These are phyloP conservation scores for Oscheius sp. DNA, from an alignment of 2,888 invertebrate genomes.

Conservation along the genomic window DNA sequence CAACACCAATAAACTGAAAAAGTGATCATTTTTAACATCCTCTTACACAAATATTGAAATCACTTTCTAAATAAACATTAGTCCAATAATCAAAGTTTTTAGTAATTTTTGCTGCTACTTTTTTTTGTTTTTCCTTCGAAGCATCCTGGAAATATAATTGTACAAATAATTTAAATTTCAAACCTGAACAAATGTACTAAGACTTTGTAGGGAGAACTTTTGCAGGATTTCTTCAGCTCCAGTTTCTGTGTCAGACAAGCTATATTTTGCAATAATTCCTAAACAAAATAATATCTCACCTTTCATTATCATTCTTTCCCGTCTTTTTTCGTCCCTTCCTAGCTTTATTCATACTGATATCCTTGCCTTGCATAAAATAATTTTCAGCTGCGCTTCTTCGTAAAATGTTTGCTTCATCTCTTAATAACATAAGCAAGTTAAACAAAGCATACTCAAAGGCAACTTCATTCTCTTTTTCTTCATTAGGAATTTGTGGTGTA, in stretches of 20 bases:
- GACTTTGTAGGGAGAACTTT: constrained; percentile 9
- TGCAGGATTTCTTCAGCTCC: not conserved
- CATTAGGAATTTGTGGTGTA: not conserved
- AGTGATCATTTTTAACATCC: not conserved
- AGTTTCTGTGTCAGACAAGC: constrained; percentile 25
- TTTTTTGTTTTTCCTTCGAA: constrained; percentile 12
- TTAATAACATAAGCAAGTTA: constrained; percentile 13
- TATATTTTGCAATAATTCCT: no score
- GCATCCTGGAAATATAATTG: not conserved
- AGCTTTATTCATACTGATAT: constrained; percentile 37
- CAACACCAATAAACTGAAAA: constrained; percentile 82
- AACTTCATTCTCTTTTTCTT: constrained; percentile 4
- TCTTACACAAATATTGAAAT: constrained; percentile 48
- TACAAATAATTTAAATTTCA: not conserved
- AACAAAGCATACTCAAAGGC: constrained; percentile 5
- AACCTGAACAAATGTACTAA: constrained; percentile 10
- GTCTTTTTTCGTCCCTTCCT: constrained; percentile 29
- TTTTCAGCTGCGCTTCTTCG: constrained; percentile 42
- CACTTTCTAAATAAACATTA: constrained; percentile 39
- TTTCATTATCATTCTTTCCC: not conserved
- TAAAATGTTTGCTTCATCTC: constrained; percentile 38
- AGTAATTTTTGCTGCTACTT: constrained; percentile 24
- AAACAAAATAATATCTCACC: no score
- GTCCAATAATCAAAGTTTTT: constrained; percentile 40
- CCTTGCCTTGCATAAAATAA: constrained; percentile 54